Conservation (phyloP, 2,888 invertebrate species). For the Drosophila infuscata region DNA sequence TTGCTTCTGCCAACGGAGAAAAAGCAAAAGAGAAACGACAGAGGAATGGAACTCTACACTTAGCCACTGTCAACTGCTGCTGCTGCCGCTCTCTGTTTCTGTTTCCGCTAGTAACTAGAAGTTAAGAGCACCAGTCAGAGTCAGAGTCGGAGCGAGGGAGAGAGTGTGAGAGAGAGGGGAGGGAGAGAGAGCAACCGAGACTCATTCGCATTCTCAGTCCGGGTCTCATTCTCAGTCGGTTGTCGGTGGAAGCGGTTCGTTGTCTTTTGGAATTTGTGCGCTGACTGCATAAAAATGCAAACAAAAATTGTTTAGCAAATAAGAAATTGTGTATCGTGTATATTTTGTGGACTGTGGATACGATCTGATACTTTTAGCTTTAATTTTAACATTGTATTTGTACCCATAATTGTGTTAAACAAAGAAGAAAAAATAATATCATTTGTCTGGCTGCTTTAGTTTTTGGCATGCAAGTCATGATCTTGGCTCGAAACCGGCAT, state of each 20-base stretch:
- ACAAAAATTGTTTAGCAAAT: conserved; percentile 38
- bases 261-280: conserved; percentile 54
- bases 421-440: conserved; percentile 27
- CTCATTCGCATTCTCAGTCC: conserved; percentile 19
- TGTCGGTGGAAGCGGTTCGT: conserved; percentile 39
- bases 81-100: conserved; percentile 31
- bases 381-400: background rate
- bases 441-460: conserved; percentile 26
- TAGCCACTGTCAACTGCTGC: conserved; percentile 31
- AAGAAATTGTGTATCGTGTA: conserved; percentile 27
- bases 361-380: conserved; percentile 13
- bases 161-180: background rate
- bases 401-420: background rate
- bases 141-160: conserved; percentile 7
- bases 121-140: conserved; percentile 55
- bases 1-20: conserved; percentile 32
- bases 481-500: conserved; percentile 72
- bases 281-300: conserved; percentile 41
- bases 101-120: conserved; percentile 63
- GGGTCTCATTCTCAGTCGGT: conserved; percentile 38
- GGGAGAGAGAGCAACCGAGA: conserved; percentile 4
- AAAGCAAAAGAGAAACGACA: conserved; percentile 12
- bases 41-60: conserved; percentile 54
- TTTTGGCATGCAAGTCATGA: conserved; percentile 65
- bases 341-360: conserved; percentile 8